Conservation (phyloP, 1,140 invertebrate species). For the Oncopodura yosiiana region DNA sequence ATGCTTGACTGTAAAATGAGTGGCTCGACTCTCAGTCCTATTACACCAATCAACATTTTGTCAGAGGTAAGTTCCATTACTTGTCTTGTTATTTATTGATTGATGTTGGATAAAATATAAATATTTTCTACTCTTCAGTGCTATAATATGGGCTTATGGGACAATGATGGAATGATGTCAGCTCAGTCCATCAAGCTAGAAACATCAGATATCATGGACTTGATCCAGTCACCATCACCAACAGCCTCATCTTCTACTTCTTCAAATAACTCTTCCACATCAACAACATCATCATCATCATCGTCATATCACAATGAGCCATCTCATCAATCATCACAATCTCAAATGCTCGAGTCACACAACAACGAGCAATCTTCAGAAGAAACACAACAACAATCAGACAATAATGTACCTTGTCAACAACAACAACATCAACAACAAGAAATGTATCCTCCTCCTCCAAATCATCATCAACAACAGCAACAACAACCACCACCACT, state of each 20-base stretch:
- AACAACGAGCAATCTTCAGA: too few species aligned
- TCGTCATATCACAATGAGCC: too few species aligned
- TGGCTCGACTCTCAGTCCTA: conserved; percentile 20
- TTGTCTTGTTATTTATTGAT: neutral
- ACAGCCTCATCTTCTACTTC: neutral
- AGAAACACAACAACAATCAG: too few species aligned
- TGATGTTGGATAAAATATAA: neutral
- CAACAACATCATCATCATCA: too few species aligned
- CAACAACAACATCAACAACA: too few species aligned
- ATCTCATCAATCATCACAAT: too few species aligned
- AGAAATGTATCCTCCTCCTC: too few species aligned
- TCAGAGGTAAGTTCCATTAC: conserved; percentile 10
- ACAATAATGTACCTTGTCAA: too few species aligned
- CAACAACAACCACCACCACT: too few species aligned
- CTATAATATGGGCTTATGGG: conserved; percentile 22
- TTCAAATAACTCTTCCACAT: too few species aligned
- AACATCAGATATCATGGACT: conserved; percentile 27
- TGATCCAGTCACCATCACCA: conserved; percentile 13
- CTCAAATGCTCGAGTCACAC: too few species aligned
- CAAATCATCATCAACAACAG: too few species aligned
- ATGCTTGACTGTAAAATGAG: conserved; percentile 31
- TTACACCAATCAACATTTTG: conserved; percentile 21
- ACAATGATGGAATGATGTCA: conserved; percentile 18
- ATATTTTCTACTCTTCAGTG: neutral
- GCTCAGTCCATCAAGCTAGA: conserved; percentile 22